phyloP scores from a whole-genome alignment of 2,797 vertebrate genomes.

The Acrossocheilus wenchowensis region DNA sequence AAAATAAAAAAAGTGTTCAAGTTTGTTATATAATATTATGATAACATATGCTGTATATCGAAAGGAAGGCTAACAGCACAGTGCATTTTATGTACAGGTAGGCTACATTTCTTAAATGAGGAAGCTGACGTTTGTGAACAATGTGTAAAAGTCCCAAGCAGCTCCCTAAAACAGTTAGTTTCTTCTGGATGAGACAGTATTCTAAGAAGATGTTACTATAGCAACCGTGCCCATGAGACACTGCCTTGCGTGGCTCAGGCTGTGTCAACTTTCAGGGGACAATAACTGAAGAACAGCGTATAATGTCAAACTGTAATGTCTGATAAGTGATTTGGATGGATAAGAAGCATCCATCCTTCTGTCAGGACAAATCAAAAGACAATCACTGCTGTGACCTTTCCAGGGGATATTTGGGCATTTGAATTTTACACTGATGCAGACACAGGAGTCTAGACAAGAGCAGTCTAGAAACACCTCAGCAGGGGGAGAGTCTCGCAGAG shows the following conservation, averaged over 20 bases:
- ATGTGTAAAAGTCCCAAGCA: neutral
- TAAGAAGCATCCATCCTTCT: neutral
- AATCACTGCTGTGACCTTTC: neutral
- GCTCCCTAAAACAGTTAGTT: neutral
- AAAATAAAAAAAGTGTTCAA: too few relatives aligned
- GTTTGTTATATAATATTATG: too few relatives aligned
- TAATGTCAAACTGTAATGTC: neutral
- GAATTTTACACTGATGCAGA: neutral
- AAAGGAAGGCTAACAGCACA: too few relatives aligned
- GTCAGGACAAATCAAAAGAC: neutral
- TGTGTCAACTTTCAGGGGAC: slow-evolving; percentile 2
- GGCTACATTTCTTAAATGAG: too few relatives aligned
- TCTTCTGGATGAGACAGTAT: neutral
- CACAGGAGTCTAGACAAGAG: neutral
- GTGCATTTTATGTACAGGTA: too few relatives aligned
- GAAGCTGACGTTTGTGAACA: too few relatives aligned
- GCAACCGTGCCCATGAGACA: neutral
- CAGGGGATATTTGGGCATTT: too few relatives aligned
- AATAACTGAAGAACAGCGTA: neutral
- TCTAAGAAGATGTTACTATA: neutral
- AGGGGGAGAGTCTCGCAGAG: neutral
- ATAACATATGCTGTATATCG: too few relatives aligned
- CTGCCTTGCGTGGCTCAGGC: neutral
- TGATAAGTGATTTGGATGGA: neutral
- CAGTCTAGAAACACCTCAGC: neutral